These are phyloP conservation scores for Hemicrepidius hirtus DNA, from an alignment of 2,888 invertebrate species.

Conservation along the genomic window DNA sequence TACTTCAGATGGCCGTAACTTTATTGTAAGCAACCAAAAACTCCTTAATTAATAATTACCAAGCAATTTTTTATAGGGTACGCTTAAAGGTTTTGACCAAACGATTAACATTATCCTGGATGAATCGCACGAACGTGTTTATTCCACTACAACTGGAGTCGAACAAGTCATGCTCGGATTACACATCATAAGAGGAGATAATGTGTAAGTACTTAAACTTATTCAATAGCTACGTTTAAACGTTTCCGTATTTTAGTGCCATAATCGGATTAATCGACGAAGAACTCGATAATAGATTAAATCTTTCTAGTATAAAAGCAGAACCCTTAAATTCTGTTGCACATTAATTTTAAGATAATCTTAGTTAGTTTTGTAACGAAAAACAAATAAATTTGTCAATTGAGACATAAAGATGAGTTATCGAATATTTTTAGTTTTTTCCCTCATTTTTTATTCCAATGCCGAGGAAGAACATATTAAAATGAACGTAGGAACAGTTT, in stretches of 20 bases:
- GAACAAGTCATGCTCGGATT: slow-evolving; percentile 97
- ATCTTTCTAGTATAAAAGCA: slow-evolving; percentile 86
- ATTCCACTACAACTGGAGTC: slow-evolving; percentile 92
- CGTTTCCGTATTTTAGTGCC: slow-evolving; percentile 72
- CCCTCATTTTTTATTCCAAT: not conserved
- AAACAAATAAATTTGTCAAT: slow-evolving; percentile 1
- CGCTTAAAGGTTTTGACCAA: slow-evolving; percentile 98
- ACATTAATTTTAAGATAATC: slow-evolving; percentile 73
- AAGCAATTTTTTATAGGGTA: slow-evolving; percentile 79
- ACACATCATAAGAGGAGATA: slow-evolving; percentile 98
- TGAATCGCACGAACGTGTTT: slow-evolving; percentile 99
- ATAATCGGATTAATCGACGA: slow-evolving; percentile 91
- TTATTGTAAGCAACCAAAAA: slow-evolving; percentile 79
- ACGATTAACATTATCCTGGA: slow-evolving; percentile 99
- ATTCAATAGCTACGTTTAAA: slow-evolving; percentile 6
- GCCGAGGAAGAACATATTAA: not conserved
- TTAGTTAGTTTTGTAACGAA: not conserved
- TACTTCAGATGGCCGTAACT: slow-evolving; percentile 96
- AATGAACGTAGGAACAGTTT: slow-evolving; percentile 66
- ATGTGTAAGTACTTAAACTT: slow-evolving; percentile 81
- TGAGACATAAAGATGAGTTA: not conserved
- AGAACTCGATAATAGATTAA: slow-evolving; percentile 86
- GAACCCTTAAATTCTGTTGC: slow-evolving; percentile 89
- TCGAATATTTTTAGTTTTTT: not conserved
- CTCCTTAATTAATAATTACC: not conserved